Conservation (phyloP, 2,888 invertebrate species). For the Polymixis lichenea region DNA sequence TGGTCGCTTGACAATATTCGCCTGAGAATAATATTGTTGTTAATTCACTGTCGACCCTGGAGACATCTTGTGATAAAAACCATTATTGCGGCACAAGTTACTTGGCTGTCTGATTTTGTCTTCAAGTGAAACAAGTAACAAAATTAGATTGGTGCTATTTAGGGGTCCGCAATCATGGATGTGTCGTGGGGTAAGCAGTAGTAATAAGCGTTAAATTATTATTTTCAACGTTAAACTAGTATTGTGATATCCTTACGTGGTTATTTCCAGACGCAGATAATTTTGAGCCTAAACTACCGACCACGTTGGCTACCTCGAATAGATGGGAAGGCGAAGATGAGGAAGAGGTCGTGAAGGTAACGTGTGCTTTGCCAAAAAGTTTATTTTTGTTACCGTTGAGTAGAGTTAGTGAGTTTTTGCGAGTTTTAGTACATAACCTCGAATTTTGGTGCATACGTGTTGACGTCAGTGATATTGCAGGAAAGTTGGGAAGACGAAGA, state of each 20-base stretch:
- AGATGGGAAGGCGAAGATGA: slow-evolving; percentile 98
- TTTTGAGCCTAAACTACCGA: slow-evolving; percentile 92
- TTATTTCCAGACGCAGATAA: slow-evolving; percentile 93
- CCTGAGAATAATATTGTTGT: slow-evolving; percentile 83
- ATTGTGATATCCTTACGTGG: slow-evolving; percentile 74
- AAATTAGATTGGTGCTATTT: slow-evolving; percentile 85
- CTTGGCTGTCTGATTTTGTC: slow-evolving; percentile 83
- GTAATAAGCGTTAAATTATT: slow-evolving; percentile 62
- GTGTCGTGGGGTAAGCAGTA: slow-evolving; percentile 93
- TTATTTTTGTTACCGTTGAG: slow-evolving; percentile 55
- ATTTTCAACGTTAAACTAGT: slow-evolving; percentile 64
- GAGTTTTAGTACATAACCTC: slow-evolving; percentile 81
- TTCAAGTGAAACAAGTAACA: slow-evolving; percentile 85
- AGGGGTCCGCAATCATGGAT: slow-evolving; percentile 90
- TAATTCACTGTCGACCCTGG: slow-evolving; percentile 87
- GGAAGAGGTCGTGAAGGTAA: slow-evolving; percentile 96
- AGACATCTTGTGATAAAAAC: slow-evolving; percentile 90
- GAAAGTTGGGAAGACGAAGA: slow-evolving; percentile 99
- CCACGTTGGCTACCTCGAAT: slow-evolving; percentile 91
- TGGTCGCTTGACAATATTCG: slow-evolving; percentile 89
- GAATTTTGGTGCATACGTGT: slow-evolving; percentile 83
- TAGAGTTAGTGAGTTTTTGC: slow-evolving; percentile 56
- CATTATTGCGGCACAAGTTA: slow-evolving; percentile 83
- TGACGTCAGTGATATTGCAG: slow-evolving; percentile 90
- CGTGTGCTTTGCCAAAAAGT: slow-evolving; percentile 79